Conservation (phyloP, 2,797 vertebrate species). For the Morelia viridis region DNA sequence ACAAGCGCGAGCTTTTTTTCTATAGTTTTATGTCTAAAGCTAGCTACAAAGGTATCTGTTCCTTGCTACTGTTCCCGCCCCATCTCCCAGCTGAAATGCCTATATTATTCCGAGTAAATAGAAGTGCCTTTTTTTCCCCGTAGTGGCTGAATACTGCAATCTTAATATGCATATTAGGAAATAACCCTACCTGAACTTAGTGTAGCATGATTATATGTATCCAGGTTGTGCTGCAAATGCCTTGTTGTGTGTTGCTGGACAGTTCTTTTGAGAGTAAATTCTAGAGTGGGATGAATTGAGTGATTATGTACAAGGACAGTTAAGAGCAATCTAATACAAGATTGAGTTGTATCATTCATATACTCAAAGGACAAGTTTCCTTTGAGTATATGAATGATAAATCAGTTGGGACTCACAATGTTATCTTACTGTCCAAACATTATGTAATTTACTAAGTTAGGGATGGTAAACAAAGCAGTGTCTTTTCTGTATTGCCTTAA, state of each 20-base stretch:
- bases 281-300: neutral
- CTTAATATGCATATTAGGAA: neutral
- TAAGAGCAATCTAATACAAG: neutral
- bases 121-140: neutral
- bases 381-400: neutral
- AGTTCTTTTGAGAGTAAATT: neutral
- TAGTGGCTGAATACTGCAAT: neutral
- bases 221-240: neutral
- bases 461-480: neutral
- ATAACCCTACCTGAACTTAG: neutral
- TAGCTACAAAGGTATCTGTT: neutral
- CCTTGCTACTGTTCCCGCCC: neutral
- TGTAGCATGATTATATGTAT: neutral
- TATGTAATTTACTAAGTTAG: slow-evolving; percentile 4
- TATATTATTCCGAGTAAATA: neutral
- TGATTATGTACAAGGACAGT: neutral
- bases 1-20: neutral
- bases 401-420: neutral
- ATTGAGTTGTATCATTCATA: too few relatives aligned
- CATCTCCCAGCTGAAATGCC: neutral
- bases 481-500: neutral
- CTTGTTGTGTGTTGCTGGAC: neutral
- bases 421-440: slow-evolving; percentile 22
- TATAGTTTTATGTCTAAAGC: neutral
- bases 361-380: neutral